A percentile compares a stretch with the other conserved stretches of the same genome.
These are phyloP conservation scores for Lathronympha strigana DNA, from an alignment of 2,888 invertebrate species.

Conservation along the genomic window DNA sequence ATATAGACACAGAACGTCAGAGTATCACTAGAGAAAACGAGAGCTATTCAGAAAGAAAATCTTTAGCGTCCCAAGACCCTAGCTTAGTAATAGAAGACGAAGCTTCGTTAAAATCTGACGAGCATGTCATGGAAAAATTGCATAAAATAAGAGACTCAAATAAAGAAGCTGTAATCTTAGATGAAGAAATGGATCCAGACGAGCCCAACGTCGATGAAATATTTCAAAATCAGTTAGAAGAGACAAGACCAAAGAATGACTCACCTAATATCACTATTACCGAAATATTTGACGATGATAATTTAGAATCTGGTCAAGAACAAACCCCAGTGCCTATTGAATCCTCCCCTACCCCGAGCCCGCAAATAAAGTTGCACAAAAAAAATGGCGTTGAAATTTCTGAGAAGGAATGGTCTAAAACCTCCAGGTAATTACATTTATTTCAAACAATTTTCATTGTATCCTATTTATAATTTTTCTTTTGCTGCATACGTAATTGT, in stretches of 20 bases:
- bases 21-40: conserved; percentile 76
- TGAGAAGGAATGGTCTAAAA: conserved; percentile 77
- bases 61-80: conserved; percentile 76
- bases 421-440: conserved; percentile 71
- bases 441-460: conserved; percentile 42
- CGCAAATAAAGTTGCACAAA: conserved; percentile 59
- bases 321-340: conserved; percentile 68
- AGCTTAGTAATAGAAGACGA: conserved; percentile 73
- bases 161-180: conserved; percentile 68
- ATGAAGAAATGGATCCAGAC: conserved; percentile 72
- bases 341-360: conserved; percentile 75
- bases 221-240: conserved; percentile 73
- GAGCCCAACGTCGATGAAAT: conserved; percentile 77
- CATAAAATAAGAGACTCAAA: conserved; percentile 66
- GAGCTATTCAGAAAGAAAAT: conserved; percentile 73
- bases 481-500: conserved; percentile 60
- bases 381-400: conserved; percentile 59
- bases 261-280: conserved; percentile 80
- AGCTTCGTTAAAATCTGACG: conserved; percentile 63
- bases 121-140: conserved; percentile 76
- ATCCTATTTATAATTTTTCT: conserved; percentile 47
- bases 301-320: conserved; percentile 56
- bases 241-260: conserved; percentile 63
- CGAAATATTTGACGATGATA: conserved; percentile 75
- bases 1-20: conserved; percentile 60